These are phyloP conservation scores for Zygothrica quintamaculata DNA, from an alignment of 2,888 invertebrate genomes.

Conservation along the genomic window DNA sequence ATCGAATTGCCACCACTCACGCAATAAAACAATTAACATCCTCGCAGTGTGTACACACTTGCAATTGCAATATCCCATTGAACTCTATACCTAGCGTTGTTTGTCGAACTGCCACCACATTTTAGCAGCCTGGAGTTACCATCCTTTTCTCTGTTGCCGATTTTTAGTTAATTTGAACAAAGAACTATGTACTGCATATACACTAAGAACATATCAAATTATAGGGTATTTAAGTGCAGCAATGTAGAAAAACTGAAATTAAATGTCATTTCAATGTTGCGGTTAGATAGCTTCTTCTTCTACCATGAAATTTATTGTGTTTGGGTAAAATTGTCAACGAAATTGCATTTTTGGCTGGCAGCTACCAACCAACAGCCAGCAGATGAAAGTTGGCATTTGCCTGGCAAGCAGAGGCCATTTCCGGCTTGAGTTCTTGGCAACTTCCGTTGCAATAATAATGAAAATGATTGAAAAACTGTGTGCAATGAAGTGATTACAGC, in stretches of 20 bases:
- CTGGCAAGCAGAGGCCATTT: conserved; percentile 18
- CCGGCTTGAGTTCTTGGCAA: conserved; percentile 26
- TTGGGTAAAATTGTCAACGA: conserved; percentile 18
- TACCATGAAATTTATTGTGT: not conserved
- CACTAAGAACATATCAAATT: not conserved
- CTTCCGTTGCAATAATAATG: conserved; percentile 31
- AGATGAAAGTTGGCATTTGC: conserved; percentile 32
- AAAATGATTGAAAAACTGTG: conserved; percentile 37
- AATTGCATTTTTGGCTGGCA: conserved; percentile 41
- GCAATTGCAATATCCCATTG: too few relatives aligned
- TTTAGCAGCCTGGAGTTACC: too few relatives aligned
- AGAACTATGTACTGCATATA: not conserved
- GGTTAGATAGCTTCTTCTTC: conserved; percentile 41
- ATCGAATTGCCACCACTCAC: not conserved
- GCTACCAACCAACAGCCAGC: too few relatives aligned
- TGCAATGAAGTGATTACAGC: conserved; percentile 50
- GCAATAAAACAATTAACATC: too few relatives aligned
- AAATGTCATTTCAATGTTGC: conserved; percentile 67
- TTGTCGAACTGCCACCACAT: too few relatives aligned
- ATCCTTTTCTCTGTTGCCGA: too few relatives aligned
- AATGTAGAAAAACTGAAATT: conserved; percentile 45
- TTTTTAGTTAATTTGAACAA: too few relatives aligned
- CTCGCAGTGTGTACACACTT: too few relatives aligned
- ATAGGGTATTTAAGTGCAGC: conserved; percentile 13
- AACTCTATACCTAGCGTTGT: too few relatives aligned